phyloP scores from a whole-genome alignment of 2,888 invertebrate genomes.

The Harmothoe impar region DNA sequence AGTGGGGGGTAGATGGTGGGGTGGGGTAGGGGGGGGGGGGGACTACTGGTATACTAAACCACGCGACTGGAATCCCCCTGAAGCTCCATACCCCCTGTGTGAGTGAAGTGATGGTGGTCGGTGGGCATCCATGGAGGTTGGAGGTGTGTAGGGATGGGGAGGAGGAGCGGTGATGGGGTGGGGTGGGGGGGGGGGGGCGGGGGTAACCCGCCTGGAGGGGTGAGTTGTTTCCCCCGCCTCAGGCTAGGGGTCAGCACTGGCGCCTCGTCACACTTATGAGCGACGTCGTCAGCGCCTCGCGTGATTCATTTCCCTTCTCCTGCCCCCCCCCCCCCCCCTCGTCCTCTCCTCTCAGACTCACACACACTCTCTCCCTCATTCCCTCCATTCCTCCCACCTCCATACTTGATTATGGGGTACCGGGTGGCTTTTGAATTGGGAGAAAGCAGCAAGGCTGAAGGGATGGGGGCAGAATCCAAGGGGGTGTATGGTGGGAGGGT shows the following conservation, averaged over 20 bases:
- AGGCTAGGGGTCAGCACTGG: slow-evolving; percentile 50
- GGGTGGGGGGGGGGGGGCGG: not conserved
- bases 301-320: slow-evolving; percentile 20
- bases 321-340: not conserved
- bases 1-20: not conserved
- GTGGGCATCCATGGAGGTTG: not conserved
- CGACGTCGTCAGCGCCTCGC: not conserved
- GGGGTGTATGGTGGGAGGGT: not conserved
- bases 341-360: not conserved
- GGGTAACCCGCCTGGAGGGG: slow-evolving; percentile 1
- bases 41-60: not conserved
- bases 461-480: not conserved
- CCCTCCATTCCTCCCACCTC: not conserved
- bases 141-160: slow-evolving; percentile 11
- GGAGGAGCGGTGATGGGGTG: slow-evolving; percentile 4
- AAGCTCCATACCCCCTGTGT: not conserved
- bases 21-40: not conserved
- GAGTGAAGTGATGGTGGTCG: slow-evolving; percentile 1
- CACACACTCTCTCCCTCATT: not conserved
- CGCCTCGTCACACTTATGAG: slow-evolving; percentile 18
- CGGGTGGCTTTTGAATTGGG: not conserved
- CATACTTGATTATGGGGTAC: not conserved
- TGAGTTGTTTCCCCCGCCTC: slow-evolving; percentile 41
- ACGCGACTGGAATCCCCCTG: slow-evolving; percentile 1
- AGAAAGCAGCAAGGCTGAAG: not conserved